These are phyloP conservation scores for Heliconius melpomene DNA, from an alignment of 1,140 invertebrate genomes.

Conservation along the genomic window DNA sequence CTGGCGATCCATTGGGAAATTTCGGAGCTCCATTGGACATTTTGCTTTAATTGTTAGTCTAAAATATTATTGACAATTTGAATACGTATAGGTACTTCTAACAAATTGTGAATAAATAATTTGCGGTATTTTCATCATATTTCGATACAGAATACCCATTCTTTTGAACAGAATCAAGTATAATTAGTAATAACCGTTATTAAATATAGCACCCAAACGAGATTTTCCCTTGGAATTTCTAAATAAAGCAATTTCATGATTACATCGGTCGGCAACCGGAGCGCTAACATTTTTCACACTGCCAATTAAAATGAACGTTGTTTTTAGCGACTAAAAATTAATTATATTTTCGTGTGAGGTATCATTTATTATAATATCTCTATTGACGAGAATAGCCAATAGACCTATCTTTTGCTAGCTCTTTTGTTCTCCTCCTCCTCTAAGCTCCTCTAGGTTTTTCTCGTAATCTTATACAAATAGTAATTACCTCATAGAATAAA, in stretches of 20 bases:
- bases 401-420: too few species aligned
- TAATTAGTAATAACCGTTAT: conserved; percentile 17
- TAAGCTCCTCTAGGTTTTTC: too few species aligned
- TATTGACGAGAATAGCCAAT: background rate
- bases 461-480: background rate
- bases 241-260: conserved; percentile 19
- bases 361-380: conserved; percentile 20
- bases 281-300: conserved; percentile 63
- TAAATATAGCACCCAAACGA: conserved; percentile 4
- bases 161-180: background rate
- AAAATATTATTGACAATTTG: conserved; percentile 29
- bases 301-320: conserved; percentile 72
- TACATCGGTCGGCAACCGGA: conserved; percentile 17
- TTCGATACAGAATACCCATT: conserved; percentile 22
- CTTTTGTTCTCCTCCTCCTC: too few species aligned
- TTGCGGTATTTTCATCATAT: background rate
- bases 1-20: conserved; percentile 98
- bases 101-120: background rate
- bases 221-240: conserved; percentile 14
- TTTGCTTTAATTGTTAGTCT: conserved; percentile 98
- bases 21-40: conserved; percentile 97
- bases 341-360: conserved; percentile 47
- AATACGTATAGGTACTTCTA: background rate
- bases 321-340: conserved; percentile 66
- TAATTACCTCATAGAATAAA: conserved; percentile 95